Percentiles rank a stretch among this genome's conserved stretches.
Conservation (phyloP, 2,113 vertebrate genomes). For the Hippocampus guttulatus region DNA sequence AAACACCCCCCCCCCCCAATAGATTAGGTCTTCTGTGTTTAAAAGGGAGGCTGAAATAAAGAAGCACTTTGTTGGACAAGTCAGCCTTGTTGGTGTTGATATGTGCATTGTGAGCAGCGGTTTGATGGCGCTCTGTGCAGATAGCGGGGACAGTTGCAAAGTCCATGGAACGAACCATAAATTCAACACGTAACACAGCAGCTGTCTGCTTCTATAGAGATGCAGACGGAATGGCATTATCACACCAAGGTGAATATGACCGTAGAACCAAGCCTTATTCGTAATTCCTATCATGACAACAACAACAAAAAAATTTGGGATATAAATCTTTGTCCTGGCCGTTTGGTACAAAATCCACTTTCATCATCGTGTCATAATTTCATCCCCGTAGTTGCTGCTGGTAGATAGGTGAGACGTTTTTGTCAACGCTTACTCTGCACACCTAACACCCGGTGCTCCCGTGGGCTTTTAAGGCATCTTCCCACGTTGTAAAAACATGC, state of each 20-base stretch:
- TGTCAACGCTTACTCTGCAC: too few species aligned
- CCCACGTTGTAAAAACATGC: too few species aligned
- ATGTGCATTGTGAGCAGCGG: conserved; percentile 59
- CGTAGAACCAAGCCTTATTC: too few species aligned
- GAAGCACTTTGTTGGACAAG: conserved; percentile 77
- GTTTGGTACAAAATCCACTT: too few species aligned
- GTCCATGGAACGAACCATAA: conserved; percentile 48
- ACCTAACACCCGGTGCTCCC: too few species aligned
- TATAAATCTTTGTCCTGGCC: too few species aligned
- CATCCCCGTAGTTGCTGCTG: too few species aligned
- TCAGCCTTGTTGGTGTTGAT: conserved; percentile 69
- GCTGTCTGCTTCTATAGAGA: conserved; percentile 55
- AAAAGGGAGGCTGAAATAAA: conserved; percentile 69
- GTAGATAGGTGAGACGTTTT: too few species aligned
- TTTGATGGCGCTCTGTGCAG: conserved; percentile 69
- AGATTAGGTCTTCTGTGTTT: conserved; percentile 74
- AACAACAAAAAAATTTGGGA: too few species aligned
- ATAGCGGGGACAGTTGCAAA: conserved; percentile 62
- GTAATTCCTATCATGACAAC: too few species aligned
- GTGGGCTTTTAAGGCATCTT: too few species aligned
- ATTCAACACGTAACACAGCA: conserved; percentile 54
- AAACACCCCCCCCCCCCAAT: conserved; percentile 57
- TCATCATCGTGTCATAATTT: too few species aligned
- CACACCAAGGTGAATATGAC: conserved; percentile 6
- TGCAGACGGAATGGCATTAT: conserved; percentile 39